Evolutionary conservation across 2,888 invertebrate species (phyloP), one percentile per base, ranked within the genome.

Genomic region (Odontocerum albicorne): DNA sequence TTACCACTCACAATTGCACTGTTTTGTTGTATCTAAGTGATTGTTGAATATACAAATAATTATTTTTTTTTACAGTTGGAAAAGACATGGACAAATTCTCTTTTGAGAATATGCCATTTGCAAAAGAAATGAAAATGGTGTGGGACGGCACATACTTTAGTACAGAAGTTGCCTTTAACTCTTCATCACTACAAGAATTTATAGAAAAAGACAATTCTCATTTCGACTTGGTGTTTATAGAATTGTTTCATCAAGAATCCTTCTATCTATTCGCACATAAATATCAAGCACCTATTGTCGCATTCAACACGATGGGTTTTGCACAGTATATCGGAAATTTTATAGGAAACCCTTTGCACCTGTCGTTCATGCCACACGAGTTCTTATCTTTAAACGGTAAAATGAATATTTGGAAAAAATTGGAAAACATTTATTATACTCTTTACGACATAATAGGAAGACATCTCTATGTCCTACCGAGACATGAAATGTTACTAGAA

Each of bases 201-300:
- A 61, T 77, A 0, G 22, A 17, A 15, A 64, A 68, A 57, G 70
- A 75, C 20, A 68, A 70, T 13, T 21, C 57, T 10, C 66, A 66
- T 39, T 79, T 73, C 36, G 80, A 80, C 60, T 63, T 80, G 7
- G 71, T 80, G 2, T 70, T 80, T 2, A 64, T 69, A n/a, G 78
- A 79, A 62, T 72, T 75, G 39, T 79, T 80, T 62, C 75, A 71
- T 54, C 72, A 72, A 66, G 79, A 80, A 64, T 73, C 79, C 2
- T 62, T 72, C 1, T 68, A 73, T 53, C 66, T 70, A 6, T 62
- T 80, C 7, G 73, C 79, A 1, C 68, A 77, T 54, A 77, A 78
- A 63, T 76, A 76, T 57, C 69, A 73, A 1, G 66, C 75, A 2
- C 77, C 77, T 4, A 63, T 77, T 42, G 69, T 67, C 4, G 22